These are phyloP conservation scores for Mellilla xanthometata DNA, from an alignment of 2,888 invertebrate genomes.

Conservation along the genomic window DNA sequence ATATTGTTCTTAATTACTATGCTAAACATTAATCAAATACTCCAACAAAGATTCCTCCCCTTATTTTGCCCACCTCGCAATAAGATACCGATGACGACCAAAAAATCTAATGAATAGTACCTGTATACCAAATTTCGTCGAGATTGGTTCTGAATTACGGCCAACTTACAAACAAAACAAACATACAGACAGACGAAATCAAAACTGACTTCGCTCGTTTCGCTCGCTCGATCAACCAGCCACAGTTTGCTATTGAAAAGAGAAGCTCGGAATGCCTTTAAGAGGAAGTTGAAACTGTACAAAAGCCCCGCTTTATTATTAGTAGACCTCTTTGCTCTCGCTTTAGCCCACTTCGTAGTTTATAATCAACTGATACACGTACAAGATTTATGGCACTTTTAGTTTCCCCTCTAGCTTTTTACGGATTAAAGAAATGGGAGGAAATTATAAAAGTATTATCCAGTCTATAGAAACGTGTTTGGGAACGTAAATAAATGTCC, in stretches of 20 bases:
- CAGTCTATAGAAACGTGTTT: neutral
- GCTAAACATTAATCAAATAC: too few species aligned
- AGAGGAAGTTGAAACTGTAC: conserved; percentile 26
- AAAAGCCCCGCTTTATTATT: conserved; percentile 32
- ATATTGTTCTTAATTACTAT: too few species aligned
- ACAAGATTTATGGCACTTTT: conserved; percentile 50
- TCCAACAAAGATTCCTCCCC: too few species aligned
- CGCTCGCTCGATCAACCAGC: too few species aligned
- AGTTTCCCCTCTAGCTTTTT: conserved; percentile 28
- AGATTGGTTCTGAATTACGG: too few species aligned
- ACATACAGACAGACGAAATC: too few species aligned
- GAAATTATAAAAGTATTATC: neutral
- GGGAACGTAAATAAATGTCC: conserved; percentile 23
- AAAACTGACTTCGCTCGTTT: too few species aligned
- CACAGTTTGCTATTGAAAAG: conserved; percentile 19
- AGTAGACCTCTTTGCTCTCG: conserved; percentile 30
- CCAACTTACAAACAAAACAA: too few species aligned
- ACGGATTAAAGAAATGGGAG: conserved; percentile 30
- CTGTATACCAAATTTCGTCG: too few species aligned
- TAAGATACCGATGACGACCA: too few species aligned
- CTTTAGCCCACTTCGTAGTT: conserved; percentile 23
- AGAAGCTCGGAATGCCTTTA: conserved; percentile 22
- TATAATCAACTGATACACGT: conserved; percentile 33
- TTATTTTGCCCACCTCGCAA: too few species aligned
- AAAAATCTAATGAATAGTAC: too few species aligned